These are phyloP conservation scores for Medauroidea extradentata DNA, from an alignment of 1,140 invertebrate genomes.

Conservation along the genomic window DNA sequence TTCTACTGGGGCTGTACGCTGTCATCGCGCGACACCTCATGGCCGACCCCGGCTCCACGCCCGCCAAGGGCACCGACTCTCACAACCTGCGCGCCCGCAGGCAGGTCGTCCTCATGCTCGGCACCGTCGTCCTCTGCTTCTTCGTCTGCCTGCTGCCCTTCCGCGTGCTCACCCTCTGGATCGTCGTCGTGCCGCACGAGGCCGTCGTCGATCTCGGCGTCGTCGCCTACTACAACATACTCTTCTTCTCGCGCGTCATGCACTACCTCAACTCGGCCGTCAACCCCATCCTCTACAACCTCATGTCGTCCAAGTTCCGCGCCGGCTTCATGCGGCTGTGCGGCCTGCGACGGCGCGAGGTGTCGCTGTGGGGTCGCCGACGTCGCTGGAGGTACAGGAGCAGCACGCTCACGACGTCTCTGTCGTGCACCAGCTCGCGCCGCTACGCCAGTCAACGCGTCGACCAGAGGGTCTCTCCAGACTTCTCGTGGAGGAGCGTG, in stretches of 20 bases:
- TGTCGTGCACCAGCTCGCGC: not conserved
- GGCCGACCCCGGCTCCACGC: conserved; percentile 64
- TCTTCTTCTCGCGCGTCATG: conserved; percentile 83
- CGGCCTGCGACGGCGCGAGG: not conserved
- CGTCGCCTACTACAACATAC: conserved; percentile 76
- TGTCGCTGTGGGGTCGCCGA: not conserved
- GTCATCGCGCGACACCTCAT: conserved; percentile 79
- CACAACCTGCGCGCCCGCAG: conserved; percentile 24
- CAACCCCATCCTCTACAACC: conserved; percentile 85
- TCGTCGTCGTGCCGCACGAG: conserved; percentile 67
- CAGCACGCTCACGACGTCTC: not conserved
- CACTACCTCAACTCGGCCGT: conserved; percentile 84
- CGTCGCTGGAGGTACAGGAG: not conserved
- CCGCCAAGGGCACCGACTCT: conserved; percentile 35
- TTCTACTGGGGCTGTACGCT: conserved; percentile 75
- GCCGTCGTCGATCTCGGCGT: conserved; percentile 61
- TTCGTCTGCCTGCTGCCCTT: conserved; percentile 87
- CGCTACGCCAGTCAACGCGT: not conserved
- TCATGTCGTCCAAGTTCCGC: conserved; percentile 89
- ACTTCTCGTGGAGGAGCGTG: not conserved
- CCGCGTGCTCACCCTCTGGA: conserved; percentile 77
- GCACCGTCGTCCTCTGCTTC: conserved; percentile 84
- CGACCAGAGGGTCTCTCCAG: not conserved
- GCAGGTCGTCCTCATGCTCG: conserved; percentile 79
- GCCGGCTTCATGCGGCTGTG: conserved; percentile 69